A percentile compares a stretch with the other conserved stretches of the same genome.
Conservation (phyloP, 2,797 vertebrate species). For the Tokudaia muenninki region DNA sequence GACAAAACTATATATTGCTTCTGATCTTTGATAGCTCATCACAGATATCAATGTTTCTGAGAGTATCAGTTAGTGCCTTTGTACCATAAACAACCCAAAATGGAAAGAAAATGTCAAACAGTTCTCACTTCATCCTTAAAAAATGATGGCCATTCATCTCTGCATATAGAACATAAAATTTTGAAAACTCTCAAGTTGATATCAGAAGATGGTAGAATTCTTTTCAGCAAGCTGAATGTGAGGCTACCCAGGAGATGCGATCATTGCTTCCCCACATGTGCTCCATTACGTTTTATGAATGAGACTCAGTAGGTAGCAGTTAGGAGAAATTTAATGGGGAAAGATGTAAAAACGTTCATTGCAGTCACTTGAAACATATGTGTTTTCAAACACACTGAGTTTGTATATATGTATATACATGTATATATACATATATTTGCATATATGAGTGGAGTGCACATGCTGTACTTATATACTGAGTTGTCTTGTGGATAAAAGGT, state of each 20-base stretch:
- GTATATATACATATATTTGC: not conserved
- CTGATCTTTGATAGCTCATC: not conserved
- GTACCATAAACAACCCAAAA: not conserved
- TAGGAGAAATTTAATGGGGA: not conserved
- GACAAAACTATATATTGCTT: not conserved
- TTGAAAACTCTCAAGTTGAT: not conserved
- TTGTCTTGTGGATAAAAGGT: not conserved
- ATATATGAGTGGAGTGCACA: not conserved
- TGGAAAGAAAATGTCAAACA: constrained; percentile 51
- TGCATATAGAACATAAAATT: not conserved
- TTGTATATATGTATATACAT: not conserved
- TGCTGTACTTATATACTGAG: not conserved
- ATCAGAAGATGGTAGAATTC: not conserved
- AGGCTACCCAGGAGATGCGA: not conserved
- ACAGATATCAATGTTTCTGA: constrained; percentile 55
- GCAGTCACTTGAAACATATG: not conserved
- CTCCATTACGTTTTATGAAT: not conserved
- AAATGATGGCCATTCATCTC: not conserved
- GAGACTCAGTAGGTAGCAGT: not conserved
- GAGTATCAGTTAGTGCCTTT: constrained; percentile 19
- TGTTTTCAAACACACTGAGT: not conserved
- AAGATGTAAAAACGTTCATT: not conserved
- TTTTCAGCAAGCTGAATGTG: not conserved
- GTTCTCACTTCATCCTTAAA: not conserved
- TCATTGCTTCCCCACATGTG: not conserved